Evolutionary conservation across 2,797 vertebrate genomes (phyloP).

Genomic region (Micromesistius poutassou): DNA sequence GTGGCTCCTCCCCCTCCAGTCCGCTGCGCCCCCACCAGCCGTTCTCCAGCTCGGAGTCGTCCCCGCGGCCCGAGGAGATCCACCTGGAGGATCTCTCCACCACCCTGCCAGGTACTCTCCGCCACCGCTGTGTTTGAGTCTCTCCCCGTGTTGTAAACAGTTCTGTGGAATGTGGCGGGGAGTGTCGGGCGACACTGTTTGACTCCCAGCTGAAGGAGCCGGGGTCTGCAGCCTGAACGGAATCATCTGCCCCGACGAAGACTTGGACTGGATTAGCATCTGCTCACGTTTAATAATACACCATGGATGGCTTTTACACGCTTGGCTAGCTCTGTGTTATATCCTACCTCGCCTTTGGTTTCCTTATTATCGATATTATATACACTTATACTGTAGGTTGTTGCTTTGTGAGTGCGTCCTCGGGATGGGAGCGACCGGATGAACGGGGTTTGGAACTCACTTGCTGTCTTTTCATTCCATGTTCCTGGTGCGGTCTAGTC

Average conservation of each 20-base stretch:
- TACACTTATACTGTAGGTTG: too few relatives aligned
- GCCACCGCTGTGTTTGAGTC: neutral
- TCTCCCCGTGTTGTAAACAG: neutral
- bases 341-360: too few relatives aligned
- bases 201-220: too few relatives aligned
- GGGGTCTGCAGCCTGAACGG: too few relatives aligned
- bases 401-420: neutral
- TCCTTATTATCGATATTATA: too few relatives aligned
- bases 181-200: neutral
- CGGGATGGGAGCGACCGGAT: neutral
- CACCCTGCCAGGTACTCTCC: conserved; percentile 53
- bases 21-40: conserved; percentile 45
- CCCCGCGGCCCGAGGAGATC: conserved; percentile 73
- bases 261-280: too few relatives aligned
- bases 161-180: neutral
- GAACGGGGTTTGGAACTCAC: neutral
- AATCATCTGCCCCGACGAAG: too few relatives aligned
- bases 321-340: too few relatives aligned
- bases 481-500: too few relatives aligned
- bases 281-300: too few relatives aligned
- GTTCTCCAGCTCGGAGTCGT: conserved; percentile 67
- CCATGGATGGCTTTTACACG: too few relatives aligned
- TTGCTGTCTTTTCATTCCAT: too few relatives aligned
- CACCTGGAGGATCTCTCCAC: conserved; percentile 70
- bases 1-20: conserved; percentile 37